phyloP scores from a whole-genome alignment of 2,888 invertebrate genomes.

The Cryptophagus acutangulus region DNA sequence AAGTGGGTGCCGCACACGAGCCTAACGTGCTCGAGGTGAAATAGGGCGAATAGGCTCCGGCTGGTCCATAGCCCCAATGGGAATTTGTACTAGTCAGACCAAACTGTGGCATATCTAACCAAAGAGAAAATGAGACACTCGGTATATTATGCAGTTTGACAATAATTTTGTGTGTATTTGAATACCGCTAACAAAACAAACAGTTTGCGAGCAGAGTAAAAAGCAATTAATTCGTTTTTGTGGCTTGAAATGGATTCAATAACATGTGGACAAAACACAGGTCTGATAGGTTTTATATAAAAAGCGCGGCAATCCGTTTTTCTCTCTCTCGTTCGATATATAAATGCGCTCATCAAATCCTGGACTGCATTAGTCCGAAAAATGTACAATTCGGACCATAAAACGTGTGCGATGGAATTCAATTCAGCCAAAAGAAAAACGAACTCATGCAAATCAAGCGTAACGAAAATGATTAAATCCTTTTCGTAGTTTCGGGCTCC shows the following conservation, averaged over 20 bases:
- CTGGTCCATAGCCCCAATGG: constrained; percentile 83
- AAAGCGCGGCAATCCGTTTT: no score
- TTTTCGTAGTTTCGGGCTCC: no score
- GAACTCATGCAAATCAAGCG: no score
- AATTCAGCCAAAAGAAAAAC: no score
- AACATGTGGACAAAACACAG: constrained; percentile 40
- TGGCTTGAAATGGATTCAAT: constrained; percentile 41
- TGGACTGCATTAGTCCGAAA: no score
- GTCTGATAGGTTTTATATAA: constrained; percentile 11
- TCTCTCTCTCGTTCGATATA: no score
- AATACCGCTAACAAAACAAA: constrained; percentile 16
- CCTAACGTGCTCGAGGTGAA: constrained; percentile 64
- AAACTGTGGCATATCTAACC: constrained; percentile 83
- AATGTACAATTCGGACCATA: no score
- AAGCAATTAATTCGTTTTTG: constrained; percentile 45
- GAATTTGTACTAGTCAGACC: constrained; percentile 79
- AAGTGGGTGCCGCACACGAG: constrained; percentile 68
- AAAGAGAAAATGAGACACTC: constrained; percentile 25
- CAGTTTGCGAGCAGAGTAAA: constrained; percentile 28
- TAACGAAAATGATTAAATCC: no score
- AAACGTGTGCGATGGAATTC: no score
- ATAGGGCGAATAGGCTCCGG: constrained; percentile 82
- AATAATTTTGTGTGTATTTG: constrained; percentile 15
- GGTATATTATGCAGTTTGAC: neutral
- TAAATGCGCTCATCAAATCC: no score